Percentiles rank a stretch among this genome's conserved stretches.
Conservation (phyloP, 2,113 vertebrate genomes). For the Pseudonaja textilis region DNA sequence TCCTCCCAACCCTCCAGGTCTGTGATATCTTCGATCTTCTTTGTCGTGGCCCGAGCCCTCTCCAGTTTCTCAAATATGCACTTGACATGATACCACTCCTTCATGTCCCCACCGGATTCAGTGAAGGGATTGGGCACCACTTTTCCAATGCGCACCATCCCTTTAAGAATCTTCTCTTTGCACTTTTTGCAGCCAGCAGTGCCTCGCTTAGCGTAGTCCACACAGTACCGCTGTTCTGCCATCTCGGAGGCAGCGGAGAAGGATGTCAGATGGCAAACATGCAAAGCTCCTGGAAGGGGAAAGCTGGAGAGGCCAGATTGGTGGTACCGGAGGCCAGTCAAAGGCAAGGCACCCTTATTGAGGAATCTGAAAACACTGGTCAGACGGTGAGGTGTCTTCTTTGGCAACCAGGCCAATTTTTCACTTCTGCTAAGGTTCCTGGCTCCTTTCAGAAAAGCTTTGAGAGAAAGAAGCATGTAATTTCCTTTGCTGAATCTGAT, state of each 20-base stretch:
- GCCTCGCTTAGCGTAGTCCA: constrained; percentile 95
- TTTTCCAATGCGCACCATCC: constrained; percentile 90
- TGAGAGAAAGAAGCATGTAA: constrained; percentile 62
- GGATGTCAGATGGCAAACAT: neutral
- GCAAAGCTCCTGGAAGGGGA: neutral
- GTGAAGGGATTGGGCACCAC: constrained; percentile 96
- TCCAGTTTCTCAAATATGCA: constrained; percentile 98
- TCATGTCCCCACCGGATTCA: constrained; percentile 96
- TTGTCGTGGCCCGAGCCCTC: constrained; percentile 89
- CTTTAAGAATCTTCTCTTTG: constrained; percentile 96
- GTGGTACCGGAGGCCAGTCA: neutral
- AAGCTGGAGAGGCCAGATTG: neutral
- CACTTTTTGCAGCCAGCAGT: constrained; percentile 97
- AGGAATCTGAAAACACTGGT: neutral
- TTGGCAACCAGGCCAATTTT: neutral
- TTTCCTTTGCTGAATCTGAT: accelerated
- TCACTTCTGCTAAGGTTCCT: constrained; percentile 28
- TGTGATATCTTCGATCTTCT: constrained; percentile 94
- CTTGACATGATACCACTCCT: constrained; percentile 96
- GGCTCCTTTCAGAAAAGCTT: constrained; percentile 37
- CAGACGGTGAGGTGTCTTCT: neutral
- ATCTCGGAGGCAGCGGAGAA: constrained; percentile 66
- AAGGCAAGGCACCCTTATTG: neutral
- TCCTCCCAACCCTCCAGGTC: constrained; percentile 97
- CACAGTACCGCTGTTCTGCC: constrained; percentile 91